Conservation (phyloP, 2,113 vertebrate species). For the Euleptes europaea region DNA sequence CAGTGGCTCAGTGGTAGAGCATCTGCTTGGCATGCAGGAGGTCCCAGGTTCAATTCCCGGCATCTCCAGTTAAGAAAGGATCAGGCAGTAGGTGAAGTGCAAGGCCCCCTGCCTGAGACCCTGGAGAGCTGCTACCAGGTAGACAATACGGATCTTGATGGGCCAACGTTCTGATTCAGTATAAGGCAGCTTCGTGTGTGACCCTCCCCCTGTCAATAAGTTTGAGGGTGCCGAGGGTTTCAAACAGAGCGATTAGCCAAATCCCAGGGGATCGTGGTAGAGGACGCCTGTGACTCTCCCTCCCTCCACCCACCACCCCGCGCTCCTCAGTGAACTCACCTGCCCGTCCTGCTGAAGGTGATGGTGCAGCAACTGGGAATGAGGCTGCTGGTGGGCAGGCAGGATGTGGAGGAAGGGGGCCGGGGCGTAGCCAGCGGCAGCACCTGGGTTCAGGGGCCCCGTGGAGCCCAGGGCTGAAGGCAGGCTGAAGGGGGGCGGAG, state of each 20-base stretch:
- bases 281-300: rapidly evolving
- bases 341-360: slow-evolving; percentile 81
- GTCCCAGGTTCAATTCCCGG: too few species aligned
- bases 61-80: too few species aligned
- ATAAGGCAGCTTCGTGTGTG: too few species aligned
- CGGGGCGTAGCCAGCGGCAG: slow-evolving; percentile 88
- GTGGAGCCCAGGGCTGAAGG: slow-evolving; percentile 92
- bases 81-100: too few species aligned
- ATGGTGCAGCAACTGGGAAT: slow-evolving; percentile 94
- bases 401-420: slow-evolving; percentile 92
- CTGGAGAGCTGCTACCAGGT: too few species aligned
- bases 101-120: too few species aligned
- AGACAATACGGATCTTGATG: too few species aligned
- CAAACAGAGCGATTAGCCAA: background rate
- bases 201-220: too few species aligned
- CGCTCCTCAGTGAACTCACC: slow-evolving; percentile 62
- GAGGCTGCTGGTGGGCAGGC: slow-evolving; percentile 94
- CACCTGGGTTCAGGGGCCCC: slow-evolving; percentile 87
- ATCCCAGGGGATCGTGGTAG: background rate
- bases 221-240: background rate
- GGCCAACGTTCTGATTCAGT: too few species aligned
- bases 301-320: rapidly evolving
- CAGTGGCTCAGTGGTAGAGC: too few species aligned
- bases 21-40: too few species aligned
- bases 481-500: slow-evolving; percentile 91